phyloP scores from a whole-genome alignment of 1,140 invertebrate species.

The Danaus melanippus region DNA sequence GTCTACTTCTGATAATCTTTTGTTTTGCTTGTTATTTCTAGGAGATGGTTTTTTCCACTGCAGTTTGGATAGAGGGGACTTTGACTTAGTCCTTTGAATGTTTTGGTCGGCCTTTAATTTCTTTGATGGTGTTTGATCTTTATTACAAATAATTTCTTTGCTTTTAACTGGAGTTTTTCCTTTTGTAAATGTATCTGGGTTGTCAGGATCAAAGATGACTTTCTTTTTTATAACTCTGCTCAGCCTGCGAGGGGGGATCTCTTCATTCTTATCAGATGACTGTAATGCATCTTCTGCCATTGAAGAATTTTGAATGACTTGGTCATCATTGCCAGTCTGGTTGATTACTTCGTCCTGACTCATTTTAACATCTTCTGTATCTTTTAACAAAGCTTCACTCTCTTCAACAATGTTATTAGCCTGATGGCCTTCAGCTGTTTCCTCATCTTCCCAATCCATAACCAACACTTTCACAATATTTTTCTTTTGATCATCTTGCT shows the following conservation, averaged over 20 bases:
- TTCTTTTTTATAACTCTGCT: slow-evolving; percentile 78
- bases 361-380: slow-evolving; percentile 23
- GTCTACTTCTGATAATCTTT: slow-evolving; percentile 80
- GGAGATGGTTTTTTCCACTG: slow-evolving; percentile 63
- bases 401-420: slow-evolving; percentile 25
- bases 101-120: slow-evolving; percentile 43
- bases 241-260: slow-evolving; percentile 43
- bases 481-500: slow-evolving; percentile 21
- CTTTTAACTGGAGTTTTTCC: slow-evolving; percentile 37
- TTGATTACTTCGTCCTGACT: slow-evolving; percentile 17
- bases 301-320: slow-evolving; percentile 34
- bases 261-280: slow-evolving; percentile 35
- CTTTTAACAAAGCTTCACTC: slow-evolving; percentile 18
- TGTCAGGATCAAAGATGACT: slow-evolving; percentile 80
- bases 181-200: slow-evolving; percentile 71
- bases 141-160: slow-evolving; percentile 35
- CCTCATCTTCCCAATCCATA: slow-evolving; percentile 65
- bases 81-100: slow-evolving; percentile 41
- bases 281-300: slow-evolving; percentile 32
- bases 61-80: slow-evolving; percentile 48
- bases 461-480: slow-evolving; percentile 57
- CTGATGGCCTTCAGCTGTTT: slow-evolving; percentile 27
- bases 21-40: slow-evolving; percentile 68
- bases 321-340: slow-evolving; percentile 26
- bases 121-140: slow-evolving; percentile 39